Evolutionary conservation across 2,113 vertebrate genomes (phyloP).

Genomic region (Bothrops jararaca): DNA sequence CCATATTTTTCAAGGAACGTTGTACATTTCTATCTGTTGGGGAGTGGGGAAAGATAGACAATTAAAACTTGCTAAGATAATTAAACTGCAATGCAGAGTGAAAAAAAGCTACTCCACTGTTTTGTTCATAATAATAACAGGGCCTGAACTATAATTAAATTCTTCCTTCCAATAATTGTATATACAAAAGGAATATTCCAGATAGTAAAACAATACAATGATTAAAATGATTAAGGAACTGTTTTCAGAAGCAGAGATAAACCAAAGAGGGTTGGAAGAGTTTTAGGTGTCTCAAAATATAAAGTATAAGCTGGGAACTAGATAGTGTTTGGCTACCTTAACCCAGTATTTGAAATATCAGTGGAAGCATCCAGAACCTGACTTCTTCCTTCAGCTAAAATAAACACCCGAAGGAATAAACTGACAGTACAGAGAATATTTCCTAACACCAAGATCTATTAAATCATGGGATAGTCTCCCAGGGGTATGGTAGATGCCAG

Average conservation of each 20-base stretch:
- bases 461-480: constrained; percentile 55
- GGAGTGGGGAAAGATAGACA: constrained; percentile 55
- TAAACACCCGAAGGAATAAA: constrained; percentile 51
- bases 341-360: constrained; percentile 63
- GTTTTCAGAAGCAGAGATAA: constrained; percentile 64
- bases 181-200: constrained; percentile 66
- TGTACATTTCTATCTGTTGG: constrained; percentile 38
- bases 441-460: constrained; percentile 66
- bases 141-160: constrained; percentile 69
- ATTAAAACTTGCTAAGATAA: constrained; percentile 72
- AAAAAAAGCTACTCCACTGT: constrained; percentile 45
- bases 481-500: constrained; percentile 53
- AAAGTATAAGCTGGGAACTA: constrained; percentile 68
- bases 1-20: constrained; percentile 54
- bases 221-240: constrained; percentile 70
- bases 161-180: constrained; percentile 69
- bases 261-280: constrained; percentile 60
- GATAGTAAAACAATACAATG: constrained; percentile 67
- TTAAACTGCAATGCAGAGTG: constrained; percentile 61
- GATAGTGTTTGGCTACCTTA: constrained; percentile 69
- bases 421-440: constrained; percentile 56
- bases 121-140: constrained; percentile 68
- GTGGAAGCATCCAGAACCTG: constrained; percentile 56
- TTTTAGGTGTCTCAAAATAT: constrained; percentile 63
- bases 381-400: constrained; percentile 67